phyloP scores from a whole-genome alignment of 1,140 invertebrate genomes.

The Bradysia coprophila region DNA sequence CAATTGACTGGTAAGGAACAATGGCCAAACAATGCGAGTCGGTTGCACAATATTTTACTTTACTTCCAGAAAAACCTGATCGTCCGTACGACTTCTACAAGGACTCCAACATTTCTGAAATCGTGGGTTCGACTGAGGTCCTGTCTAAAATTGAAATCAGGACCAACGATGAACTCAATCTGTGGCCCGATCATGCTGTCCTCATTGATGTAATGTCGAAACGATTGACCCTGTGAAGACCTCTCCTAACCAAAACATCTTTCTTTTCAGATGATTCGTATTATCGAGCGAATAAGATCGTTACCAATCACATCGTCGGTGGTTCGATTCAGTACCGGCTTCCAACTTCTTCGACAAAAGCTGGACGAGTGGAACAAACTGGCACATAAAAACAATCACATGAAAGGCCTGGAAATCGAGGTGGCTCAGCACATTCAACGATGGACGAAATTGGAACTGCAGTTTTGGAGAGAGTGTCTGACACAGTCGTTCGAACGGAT shows the following conservation, averaged over 20 bases:
- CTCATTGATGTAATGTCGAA: conserved; percentile 59
- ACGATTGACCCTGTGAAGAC: too few species aligned
- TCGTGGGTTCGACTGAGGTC: conserved; percentile 46
- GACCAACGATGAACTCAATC: conserved; percentile 46
- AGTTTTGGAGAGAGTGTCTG: conserved; percentile 65
- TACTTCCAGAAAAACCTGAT: background rate
- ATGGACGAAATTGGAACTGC: conserved; percentile 85
- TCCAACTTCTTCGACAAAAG: conserved; percentile 74
- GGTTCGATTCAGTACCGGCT: conserved; percentile 72
- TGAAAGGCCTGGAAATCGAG: conserved; percentile 45
- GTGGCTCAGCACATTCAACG: conserved; percentile 67
- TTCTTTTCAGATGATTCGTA: conserved; percentile 36
- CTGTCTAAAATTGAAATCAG: conserved; percentile 39
- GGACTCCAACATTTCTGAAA: conserved; percentile 63
- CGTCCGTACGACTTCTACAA: conserved; percentile 57
- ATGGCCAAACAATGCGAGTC: background rate
- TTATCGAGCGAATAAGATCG: conserved; percentile 55
- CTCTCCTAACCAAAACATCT: too few species aligned
- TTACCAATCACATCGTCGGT: conserved; percentile 67
- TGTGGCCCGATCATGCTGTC: conserved; percentile 84
- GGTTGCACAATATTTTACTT: background rate
- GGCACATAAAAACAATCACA: conserved; percentile 68
- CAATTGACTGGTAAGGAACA: background rate
- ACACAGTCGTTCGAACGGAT: conserved; percentile 34
- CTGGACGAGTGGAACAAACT: conserved; percentile 82